Evolutionary conservation across 1,140 invertebrate species (phyloP).

Genomic region (Drosophila littoralis): DNA sequence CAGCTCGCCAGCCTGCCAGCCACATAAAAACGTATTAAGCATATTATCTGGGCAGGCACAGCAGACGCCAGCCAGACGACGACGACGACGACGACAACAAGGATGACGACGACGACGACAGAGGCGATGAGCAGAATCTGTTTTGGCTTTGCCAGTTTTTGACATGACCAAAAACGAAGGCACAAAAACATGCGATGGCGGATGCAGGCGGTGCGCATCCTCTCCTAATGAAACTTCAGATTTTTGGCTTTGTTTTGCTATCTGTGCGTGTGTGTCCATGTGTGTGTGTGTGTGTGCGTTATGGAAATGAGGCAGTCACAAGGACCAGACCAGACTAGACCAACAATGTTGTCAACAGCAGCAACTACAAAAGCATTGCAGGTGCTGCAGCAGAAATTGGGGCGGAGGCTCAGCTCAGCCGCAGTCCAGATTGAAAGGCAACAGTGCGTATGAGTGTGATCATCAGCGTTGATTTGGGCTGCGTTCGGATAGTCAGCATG

Average conservation of each 20-base stretch:
- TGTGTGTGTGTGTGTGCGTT: constrained; percentile 50
- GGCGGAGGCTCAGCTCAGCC: neutral
- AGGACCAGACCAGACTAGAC: constrained; percentile 21
- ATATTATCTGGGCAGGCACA: constrained; percentile 74
- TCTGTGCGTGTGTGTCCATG: neutral
- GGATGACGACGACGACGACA: neutral
- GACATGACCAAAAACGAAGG: constrained; percentile 63
- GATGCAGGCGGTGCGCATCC: constrained; percentile 27
- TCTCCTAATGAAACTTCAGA: constrained; percentile 78
- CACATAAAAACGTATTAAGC: constrained; percentile 82
- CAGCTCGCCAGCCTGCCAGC: constrained; percentile 25
- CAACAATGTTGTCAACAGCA: constrained; percentile 78
- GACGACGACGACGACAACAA: constrained; percentile 18
- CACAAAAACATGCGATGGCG: constrained; percentile 35
- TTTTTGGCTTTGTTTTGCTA: constrained; percentile 63
- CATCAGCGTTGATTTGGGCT: constrained; percentile 66
- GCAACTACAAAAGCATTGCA: constrained; percentile 28
- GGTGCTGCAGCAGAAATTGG: neutral
- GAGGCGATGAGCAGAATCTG: constrained; percentile 46
- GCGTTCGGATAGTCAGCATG: neutral
- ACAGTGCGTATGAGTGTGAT: constrained; percentile 82
- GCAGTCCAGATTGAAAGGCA: constrained; percentile 63
- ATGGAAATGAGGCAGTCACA: constrained; percentile 72
- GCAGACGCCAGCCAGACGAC: constrained; percentile 70
- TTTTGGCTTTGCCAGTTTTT: constrained; percentile 65